A percentile compares a stretch with the other conserved stretches of the same genome.
These are phyloP conservation scores for Atrichornis clamosus DNA, from an alignment of 2,113 vertebrate genomes.

Conservation along the genomic window DNA sequence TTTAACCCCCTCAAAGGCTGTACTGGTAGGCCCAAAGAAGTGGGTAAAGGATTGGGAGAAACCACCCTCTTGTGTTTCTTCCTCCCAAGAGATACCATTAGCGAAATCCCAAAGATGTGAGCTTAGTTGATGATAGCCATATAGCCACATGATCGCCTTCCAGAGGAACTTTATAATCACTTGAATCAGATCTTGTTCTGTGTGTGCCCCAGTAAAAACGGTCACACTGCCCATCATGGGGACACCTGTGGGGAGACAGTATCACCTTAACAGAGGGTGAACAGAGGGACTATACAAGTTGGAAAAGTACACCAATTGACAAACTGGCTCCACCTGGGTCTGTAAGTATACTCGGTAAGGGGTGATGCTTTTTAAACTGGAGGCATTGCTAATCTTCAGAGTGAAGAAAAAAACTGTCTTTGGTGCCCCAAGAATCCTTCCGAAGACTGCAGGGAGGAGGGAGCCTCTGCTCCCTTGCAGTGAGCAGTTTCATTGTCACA, in stretches of 20 bases:
- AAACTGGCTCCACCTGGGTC: not conserved
- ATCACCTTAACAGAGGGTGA: not conserved
- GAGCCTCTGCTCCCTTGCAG: not conserved
- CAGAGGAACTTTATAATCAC: too few species aligned
- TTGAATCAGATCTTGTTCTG: not conserved
- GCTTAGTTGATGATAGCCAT: too few species aligned
- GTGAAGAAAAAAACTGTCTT: not conserved
- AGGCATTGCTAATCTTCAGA: not conserved
- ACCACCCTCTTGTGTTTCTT: too few species aligned
- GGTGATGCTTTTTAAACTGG: not conserved
- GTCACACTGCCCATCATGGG: not conserved
- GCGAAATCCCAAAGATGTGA: too few species aligned
- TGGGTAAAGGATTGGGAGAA: too few species aligned
- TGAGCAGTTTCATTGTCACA: not conserved
- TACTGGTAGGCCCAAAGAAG: too few species aligned
- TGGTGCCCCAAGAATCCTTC: not conserved
- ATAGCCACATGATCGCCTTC: too few species aligned
- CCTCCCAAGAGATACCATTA: too few species aligned
- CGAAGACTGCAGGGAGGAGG: not conserved
- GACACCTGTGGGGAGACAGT: not conserved
- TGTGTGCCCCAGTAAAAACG: not conserved
- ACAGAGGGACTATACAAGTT: not conserved
- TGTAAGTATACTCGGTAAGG: not conserved
- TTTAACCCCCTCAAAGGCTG: too few species aligned
- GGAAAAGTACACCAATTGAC: too few species aligned